phyloP scores from a whole-genome alignment of 1,140 invertebrate genomes.

The Sycobia sp. region DNA sequence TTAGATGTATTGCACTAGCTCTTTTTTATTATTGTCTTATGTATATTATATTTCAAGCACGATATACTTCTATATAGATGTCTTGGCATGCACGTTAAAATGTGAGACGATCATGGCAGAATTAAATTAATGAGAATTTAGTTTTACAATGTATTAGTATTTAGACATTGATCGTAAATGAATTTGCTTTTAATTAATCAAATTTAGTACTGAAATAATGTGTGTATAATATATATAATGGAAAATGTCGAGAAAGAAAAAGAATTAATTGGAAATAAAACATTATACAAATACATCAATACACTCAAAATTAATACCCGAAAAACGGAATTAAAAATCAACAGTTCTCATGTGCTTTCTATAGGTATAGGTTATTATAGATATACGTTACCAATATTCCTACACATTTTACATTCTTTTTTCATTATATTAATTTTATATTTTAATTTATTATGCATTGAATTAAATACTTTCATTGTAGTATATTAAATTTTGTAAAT shows the following conservation, averaged over 20 bases:
- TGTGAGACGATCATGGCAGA: conserved; percentile 19
- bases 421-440: too few relatives aligned
- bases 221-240: conserved; percentile 28
- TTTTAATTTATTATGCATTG: too few relatives aligned
- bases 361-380: too few relatives aligned
- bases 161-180: background rate
- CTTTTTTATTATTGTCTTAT: conserved; percentile 52
- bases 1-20: conserved; percentile 60
- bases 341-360: too few relatives aligned
- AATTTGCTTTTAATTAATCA: background rate
- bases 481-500: too few relatives aligned
- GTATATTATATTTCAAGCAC: conserved; percentile 51
- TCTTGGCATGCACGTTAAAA: conserved; percentile 57
- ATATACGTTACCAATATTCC: background rate
- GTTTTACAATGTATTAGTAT: background rate
- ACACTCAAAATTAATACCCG: background rate
- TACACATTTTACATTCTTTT: background rate
- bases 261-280: background rate
- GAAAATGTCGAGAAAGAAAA: background rate
- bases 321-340: background rate
- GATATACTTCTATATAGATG: conserved; percentile 55
- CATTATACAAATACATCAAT: too few relatives aligned
- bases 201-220: conserved; percentile 24
- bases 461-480: too few relatives aligned
- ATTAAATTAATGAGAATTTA: background rate